A percentile compares a stretch with the other conserved stretches of the same genome.
phyloP scores from a whole-genome alignment of 2,888 invertebrate genomes.

The Saturnia japonica region DNA sequence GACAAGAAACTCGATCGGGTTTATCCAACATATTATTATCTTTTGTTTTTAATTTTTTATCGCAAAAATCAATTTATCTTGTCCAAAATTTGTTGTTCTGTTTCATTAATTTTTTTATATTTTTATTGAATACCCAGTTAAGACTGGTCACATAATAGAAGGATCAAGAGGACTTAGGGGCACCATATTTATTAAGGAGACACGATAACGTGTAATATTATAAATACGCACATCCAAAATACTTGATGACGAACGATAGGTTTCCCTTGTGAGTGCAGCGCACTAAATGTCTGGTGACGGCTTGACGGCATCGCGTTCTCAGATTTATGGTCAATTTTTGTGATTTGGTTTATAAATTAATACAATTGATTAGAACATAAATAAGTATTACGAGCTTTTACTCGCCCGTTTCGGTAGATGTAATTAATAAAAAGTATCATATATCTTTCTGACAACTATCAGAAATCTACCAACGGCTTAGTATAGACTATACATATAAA shows the following conservation, averaged over 20 bases:
- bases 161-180: background rate
- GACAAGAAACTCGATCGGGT: too few relatives aligned
- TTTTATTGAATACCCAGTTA: too few relatives aligned
- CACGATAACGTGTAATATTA: background rate
- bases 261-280: background rate
- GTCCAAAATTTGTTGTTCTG: background rate
- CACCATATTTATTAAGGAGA: background rate
- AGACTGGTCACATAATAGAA: background rate
- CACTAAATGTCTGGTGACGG: background rate
- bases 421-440: background rate
- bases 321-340: background rate
- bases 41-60: too few relatives aligned
- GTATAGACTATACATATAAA: too few relatives aligned
- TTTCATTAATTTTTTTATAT: background rate
- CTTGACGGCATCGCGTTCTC: background rate
- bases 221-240: background rate
- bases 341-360: background rate
- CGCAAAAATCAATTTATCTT: background rate
- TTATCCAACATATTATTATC: too few relatives aligned
- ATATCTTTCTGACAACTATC: too few relatives aligned
- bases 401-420: background rate
- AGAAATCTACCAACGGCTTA: too few relatives aligned
- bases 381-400: background rate
- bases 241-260: background rate
- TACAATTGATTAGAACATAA: background rate